phyloP scores from a whole-genome alignment of 2,797 vertebrate species.

The Scarus forsteni region DNA sequence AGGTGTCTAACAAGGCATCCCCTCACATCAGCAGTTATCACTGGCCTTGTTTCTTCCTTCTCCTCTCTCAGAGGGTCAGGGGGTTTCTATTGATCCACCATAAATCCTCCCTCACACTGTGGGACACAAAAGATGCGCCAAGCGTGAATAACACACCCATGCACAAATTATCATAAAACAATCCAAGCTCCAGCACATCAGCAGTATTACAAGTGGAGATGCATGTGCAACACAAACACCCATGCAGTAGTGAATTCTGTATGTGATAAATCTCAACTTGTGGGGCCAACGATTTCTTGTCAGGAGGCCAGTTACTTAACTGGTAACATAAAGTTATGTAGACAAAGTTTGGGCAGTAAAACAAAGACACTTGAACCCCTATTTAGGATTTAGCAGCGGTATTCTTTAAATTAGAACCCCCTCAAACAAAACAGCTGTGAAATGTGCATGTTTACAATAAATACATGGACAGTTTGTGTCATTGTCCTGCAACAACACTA shows the following conservation, averaged over 20 bases:
- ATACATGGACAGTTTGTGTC: no score
- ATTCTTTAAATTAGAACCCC: no score
- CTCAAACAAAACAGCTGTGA: no score
- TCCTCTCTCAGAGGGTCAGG: conserved; percentile 16
- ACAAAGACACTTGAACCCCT: no score
- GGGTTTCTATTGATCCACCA: conserved; percentile 48
- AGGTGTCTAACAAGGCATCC: conserved; percentile 47
- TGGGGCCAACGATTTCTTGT: no score
- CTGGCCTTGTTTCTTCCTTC: conserved; percentile 29
- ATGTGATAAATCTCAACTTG: not conserved
- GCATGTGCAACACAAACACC: not conserved
- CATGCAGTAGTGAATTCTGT: not conserved
- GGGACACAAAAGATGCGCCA: not conserved
- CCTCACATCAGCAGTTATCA: conserved; percentile 53
- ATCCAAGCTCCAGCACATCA: not conserved
- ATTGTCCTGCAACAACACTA: no score
- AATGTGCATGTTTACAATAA: no score
- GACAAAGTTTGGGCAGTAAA: no score
- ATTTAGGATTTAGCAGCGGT: no score
- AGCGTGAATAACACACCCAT: conserved; percentile 13
- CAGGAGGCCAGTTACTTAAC: no score
- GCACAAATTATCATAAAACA: not conserved
- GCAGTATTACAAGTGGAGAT: not conserved
- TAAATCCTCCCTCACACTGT: conserved; percentile 30
- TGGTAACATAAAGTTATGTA: no score